phyloP scores from a whole-genome alignment of 2,797 vertebrate genomes.

The Kryptolebias ocellatus region DNA sequence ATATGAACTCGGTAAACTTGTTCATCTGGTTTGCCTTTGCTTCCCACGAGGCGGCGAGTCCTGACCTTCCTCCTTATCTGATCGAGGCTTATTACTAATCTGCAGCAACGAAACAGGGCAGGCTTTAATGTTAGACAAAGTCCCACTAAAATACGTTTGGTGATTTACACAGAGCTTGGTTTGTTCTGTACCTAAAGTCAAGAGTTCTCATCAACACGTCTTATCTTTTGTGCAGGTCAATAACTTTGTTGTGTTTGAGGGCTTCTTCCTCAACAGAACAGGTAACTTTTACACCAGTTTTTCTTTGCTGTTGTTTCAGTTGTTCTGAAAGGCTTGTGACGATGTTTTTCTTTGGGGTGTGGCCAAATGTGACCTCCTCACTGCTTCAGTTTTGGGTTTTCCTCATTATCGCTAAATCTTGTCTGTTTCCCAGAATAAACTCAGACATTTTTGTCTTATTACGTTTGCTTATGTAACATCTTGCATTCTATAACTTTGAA shows the following conservation, averaged over 20 bases:
- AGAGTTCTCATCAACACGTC: background rate
- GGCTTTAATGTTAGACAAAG: background rate
- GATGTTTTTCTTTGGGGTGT: background rate
- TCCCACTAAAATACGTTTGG: too few species aligned
- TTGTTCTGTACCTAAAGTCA: background rate
- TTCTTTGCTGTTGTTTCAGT: background rate
- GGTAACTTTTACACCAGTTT: conserved; percentile 68
- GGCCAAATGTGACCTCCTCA: too few species aligned
- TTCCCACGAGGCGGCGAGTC: too few species aligned
- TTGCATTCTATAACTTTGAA: too few species aligned
- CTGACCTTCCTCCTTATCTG: background rate
- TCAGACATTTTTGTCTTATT: too few species aligned
- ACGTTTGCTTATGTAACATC: too few species aligned
- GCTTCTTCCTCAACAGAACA: conserved; percentile 88
- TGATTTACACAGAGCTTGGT: too few species aligned
- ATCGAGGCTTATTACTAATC: background rate
- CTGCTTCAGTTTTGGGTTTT: too few species aligned
- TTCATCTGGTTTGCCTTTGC: background rate
- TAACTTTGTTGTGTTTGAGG: conserved; percentile 95
- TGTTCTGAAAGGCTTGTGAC: background rate
- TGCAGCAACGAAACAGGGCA: background rate
- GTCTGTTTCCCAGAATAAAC: background rate
- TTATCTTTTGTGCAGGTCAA: conserved; percentile 84
- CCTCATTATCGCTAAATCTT: too few species aligned
- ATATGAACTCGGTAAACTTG: background rate